phyloP scores from a whole-genome alignment of 2,888 invertebrate genomes.

The Podotricha telesiphe region DNA sequence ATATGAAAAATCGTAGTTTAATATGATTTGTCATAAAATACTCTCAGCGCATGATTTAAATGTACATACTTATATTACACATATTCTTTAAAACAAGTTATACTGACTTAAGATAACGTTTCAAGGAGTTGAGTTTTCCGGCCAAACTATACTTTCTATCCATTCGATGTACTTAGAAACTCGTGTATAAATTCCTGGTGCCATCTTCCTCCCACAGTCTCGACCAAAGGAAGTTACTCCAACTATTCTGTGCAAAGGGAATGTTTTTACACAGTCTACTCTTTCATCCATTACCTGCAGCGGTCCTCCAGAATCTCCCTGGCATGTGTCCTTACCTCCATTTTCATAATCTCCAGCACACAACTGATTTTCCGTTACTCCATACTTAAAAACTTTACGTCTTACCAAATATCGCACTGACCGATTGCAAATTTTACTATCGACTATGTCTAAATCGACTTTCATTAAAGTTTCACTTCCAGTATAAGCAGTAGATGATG shows the following conservation, averaged over 20 bases:
- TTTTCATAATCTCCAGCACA: slow-evolving; percentile 77
- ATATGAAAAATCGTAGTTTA: too few species aligned
- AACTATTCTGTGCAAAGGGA: slow-evolving; percentile 73
- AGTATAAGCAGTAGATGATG: slow-evolving; percentile 64
- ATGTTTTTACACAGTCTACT: slow-evolving; percentile 66
- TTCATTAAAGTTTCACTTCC: slow-evolving; percentile 78
- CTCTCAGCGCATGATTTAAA: too few species aligned
- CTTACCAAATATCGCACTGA: slow-evolving; percentile 70
- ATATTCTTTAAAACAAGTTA: background rate
- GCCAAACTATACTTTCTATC: slow-evolving; percentile 81
- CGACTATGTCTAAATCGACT: slow-evolving; percentile 71
- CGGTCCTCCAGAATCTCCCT: slow-evolving; percentile 80
- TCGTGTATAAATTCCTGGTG: slow-evolving; percentile 80
- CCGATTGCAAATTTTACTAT: slow-evolving; percentile 62
- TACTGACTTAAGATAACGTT: background rate
- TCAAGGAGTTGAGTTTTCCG: slow-evolving; percentile 43
- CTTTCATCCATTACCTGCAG: slow-evolving; percentile 68
- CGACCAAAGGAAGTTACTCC: slow-evolving; percentile 82
- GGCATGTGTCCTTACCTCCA: slow-evolving; percentile 77
- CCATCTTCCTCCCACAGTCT: slow-evolving; percentile 77
- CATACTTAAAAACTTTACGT: slow-evolving; percentile 61
- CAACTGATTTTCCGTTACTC: slow-evolving; percentile 67
- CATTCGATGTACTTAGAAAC: slow-evolving; percentile 75
- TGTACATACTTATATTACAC: background rate
- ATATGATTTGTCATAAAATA: too few species aligned